Evolutionary conservation across 1,140 invertebrate genomes (phyloP), one percentile per base, ranked within the genome.

Genomic region (Euura saliciscinereae): DNA sequence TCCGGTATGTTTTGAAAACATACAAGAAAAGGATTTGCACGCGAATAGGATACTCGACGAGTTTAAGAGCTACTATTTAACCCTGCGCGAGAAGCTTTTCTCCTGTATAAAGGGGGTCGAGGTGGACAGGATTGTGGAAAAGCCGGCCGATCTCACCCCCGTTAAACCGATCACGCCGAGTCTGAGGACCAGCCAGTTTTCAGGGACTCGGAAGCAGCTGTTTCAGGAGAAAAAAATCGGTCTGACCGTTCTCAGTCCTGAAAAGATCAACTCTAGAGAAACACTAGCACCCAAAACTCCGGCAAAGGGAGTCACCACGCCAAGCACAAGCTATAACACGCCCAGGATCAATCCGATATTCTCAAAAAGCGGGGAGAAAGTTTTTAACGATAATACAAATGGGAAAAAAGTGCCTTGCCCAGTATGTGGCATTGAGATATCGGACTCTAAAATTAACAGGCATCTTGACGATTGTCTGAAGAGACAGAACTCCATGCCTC

Each of bases 381-480:
- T 44, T 73, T 64, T 11, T 13, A 28, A 28, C 44, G 66, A 44
- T 13, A 28, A 28, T 28, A 76, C 71, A 44, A 71, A 71, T 46
- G 69, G 66, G 44, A 77, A 82, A 51, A 72, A 73, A 73, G 88
- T 90, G 6, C 66, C 79, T n/a, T 91, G 90, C 82, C 90, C 90
- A 51, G 88, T 91, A 1, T 91, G 90, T 73, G 81, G 78, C 70
- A 87, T 90, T 45, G 80, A 84, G 7, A 83, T 91, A 59, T 78
- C 82, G 8, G 76, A 86, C 68, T 73, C 71, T 4, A 81, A 86
- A 74, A 88, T 91, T 7, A 91, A 91, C 77, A 79, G 78, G 28
- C 90, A 91, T 80, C 82, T 91, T 45, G 90, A 91, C 80, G 82
- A 84, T 66, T 91, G 90, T 78, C 80, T 90, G 44, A 83, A 86